Evolutionary conservation across 2,888 invertebrate species (phyloP).

Genomic region (Heliconius sara): DNA sequence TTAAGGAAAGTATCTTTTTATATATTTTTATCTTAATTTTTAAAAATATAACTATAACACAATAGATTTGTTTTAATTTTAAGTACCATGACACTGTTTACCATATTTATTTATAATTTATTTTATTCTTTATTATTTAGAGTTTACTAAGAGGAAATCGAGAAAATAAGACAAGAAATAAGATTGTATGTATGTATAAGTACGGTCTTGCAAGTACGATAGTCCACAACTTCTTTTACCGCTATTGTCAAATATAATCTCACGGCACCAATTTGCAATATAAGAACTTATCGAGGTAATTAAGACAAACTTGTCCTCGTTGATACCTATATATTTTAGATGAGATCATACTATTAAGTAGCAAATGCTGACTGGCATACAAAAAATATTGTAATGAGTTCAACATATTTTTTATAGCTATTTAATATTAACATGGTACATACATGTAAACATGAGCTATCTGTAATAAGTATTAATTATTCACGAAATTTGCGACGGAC

Average conservation of each 20-base stretch:
- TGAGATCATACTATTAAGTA: not conserved
- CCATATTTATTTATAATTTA: too few relatives aligned
- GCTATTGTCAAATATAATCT: slow-evolving; percentile 55
- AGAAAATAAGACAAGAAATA: not conserved
- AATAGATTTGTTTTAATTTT: not conserved
- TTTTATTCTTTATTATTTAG: not conserved
- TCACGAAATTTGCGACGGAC: too few relatives aligned
- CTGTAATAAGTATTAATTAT: too few relatives aligned
- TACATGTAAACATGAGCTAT: too few relatives aligned
- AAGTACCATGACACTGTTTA: not conserved
- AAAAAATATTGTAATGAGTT: too few relatives aligned
- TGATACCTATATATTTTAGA: not conserved
- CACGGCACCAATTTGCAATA: slow-evolving; percentile 57
- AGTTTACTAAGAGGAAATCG: not conserved
- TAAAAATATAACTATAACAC: not conserved
- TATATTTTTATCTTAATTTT: not conserved
- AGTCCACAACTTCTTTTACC: slow-evolving; percentile 59
- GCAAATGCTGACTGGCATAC: not conserved
- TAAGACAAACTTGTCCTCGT: not conserved
- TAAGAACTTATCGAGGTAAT: not conserved
- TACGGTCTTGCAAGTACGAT: slow-evolving; percentile 25
- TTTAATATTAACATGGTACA: too few relatives aligned
- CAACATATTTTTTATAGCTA: too few relatives aligned
- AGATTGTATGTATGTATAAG: not conserved
- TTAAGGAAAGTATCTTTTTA: too few relatives aligned